Conservation (phyloP, 2,797 vertebrate species). For the Phrynocephalus guinanensis region DNA sequence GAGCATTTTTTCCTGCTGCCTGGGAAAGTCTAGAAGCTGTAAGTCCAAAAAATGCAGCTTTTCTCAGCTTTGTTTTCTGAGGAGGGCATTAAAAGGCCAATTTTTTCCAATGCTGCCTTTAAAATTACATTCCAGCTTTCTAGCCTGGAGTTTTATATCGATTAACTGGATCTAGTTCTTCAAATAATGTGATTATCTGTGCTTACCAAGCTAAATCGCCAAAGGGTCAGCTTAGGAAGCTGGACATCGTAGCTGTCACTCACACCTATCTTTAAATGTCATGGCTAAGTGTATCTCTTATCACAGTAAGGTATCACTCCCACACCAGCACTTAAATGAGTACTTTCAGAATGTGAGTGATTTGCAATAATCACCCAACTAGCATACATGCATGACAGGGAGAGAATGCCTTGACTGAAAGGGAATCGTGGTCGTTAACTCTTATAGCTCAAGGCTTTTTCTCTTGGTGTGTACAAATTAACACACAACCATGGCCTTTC, state of each 20-base stretch:
- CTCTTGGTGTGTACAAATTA: neutral
- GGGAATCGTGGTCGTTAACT: neutral
- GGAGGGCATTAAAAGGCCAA: neutral
- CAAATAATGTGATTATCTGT: constrained; percentile 8
- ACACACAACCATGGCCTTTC: neutral
- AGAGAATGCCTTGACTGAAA: neutral
- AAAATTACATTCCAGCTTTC: neutral
- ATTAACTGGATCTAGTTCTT: constrained; percentile 7
- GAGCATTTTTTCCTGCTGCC: too few species aligned
- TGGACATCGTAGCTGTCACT: constrained; percentile 34
- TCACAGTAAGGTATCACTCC: constrained; percentile 31
- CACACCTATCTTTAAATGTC: constrained; percentile 30
- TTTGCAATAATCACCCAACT: constrained; percentile 3
- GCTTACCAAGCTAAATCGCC: neutral
- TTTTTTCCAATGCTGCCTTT: neutral
- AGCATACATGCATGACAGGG: neutral
- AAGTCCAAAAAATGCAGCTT: neutral
- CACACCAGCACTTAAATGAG: constrained; percentile 7
- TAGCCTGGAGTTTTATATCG: neutral
- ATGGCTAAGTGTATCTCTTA: constrained; percentile 44
- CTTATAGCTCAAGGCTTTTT: neutral
- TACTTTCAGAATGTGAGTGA: neutral
- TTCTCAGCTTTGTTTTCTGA: neutral
- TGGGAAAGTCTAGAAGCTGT: neutral
- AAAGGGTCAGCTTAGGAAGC: constrained; percentile 23